These are phyloP conservation scores for Carapus acus DNA, from an alignment of 2,797 vertebrate genomes.

Conservation along the genomic window DNA sequence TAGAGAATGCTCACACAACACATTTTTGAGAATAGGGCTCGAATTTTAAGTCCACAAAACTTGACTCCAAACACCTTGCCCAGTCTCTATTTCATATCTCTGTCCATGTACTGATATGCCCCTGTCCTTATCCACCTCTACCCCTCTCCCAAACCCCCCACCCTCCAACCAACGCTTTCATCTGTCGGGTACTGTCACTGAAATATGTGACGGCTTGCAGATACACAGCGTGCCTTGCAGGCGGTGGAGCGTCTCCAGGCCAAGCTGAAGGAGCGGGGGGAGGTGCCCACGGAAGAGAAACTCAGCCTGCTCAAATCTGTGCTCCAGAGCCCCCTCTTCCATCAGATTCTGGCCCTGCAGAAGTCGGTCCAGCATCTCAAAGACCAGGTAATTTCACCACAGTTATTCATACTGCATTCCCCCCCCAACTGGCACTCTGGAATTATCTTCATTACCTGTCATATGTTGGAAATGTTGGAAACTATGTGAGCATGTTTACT, in stretches of 20 bases:
- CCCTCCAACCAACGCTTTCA: conserved; percentile 25
- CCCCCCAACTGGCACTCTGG: too few species aligned
- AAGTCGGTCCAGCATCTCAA: conserved; percentile 87
- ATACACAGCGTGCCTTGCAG: conserved; percentile 89
- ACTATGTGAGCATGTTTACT: too few species aligned
- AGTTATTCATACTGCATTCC: not conserved
- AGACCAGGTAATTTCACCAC: conserved; percentile 80
- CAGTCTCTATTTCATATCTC: conserved; percentile 21
- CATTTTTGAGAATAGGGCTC: not conserved
- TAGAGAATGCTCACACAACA: not conserved
- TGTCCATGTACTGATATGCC: conserved; percentile 27
- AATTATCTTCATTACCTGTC: too few species aligned
- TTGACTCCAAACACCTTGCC: conserved; percentile 16
- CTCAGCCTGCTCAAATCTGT: conserved; percentile 87
- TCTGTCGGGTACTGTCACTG: conserved; percentile 55
- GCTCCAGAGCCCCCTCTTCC: conserved; percentile 95
- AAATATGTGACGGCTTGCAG: conserved; percentile 72
- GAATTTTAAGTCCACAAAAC: conserved; percentile 1
- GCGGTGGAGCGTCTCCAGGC: conserved; percentile 92
- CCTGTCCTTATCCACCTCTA: conserved; percentile 33
- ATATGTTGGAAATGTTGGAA: too few species aligned
- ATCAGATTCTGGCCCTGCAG: conserved; percentile 91
- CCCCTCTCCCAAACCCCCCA: conserved; percentile 32
- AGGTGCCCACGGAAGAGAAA: conserved; percentile 87
- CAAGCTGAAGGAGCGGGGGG: conserved; percentile 89